Base-by-base conservation (phyloP, 2,888 invertebrate genomes). In the Cylloceria caligata region DNA sequence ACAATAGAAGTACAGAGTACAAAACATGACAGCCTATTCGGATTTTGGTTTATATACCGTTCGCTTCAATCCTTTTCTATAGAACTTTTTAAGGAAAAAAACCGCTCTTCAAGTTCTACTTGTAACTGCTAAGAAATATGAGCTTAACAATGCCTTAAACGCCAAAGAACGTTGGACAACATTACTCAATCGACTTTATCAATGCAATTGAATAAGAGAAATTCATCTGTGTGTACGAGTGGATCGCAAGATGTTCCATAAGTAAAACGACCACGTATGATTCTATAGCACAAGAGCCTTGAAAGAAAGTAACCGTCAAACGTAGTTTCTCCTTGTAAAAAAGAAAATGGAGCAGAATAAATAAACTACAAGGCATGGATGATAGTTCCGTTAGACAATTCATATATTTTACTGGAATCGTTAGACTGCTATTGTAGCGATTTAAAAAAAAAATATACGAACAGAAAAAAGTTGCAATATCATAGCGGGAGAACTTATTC, bases 381-480 rank as follows among this genome's bases (percentile, higher is more conserved):
- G 2, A 6, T 3, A 52, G 19, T 9, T 13, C 16, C n/a, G 7
- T 60, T 36, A 30, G 30, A 2, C 7, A 52, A 52, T 16, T 16
- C 36, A 2, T 19, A 1, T 60, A 16, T 34, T 30, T 34, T 16
- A 60, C 57, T 9, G 19, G 11, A 60, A 60, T 60, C 60, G 36
- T 60, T 60, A 60, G 34, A 60, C 60, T 9, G 16, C 16, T 36
- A 60, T 60, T 60, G 60, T 60, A 16, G 16, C 30, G 34, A 60
- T 2, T 34, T 11, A 16, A 60, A 9, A 36, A 60, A 9, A 57
- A 57, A 60, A 36, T 7, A 1, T 7, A 27, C 5, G 13, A 13
- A 16, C 6, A n/a, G 1, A 34, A 60, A 60, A 60, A 34, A 34
- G 16, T 34, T 19, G 11, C 19, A 60, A 34, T 11, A 7, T 60